Evolutionary conservation across 1,140 invertebrate genomes (phyloP), one percentile per base, ranked within the genome.

Genomic region (Nephila pilipes): DNA sequence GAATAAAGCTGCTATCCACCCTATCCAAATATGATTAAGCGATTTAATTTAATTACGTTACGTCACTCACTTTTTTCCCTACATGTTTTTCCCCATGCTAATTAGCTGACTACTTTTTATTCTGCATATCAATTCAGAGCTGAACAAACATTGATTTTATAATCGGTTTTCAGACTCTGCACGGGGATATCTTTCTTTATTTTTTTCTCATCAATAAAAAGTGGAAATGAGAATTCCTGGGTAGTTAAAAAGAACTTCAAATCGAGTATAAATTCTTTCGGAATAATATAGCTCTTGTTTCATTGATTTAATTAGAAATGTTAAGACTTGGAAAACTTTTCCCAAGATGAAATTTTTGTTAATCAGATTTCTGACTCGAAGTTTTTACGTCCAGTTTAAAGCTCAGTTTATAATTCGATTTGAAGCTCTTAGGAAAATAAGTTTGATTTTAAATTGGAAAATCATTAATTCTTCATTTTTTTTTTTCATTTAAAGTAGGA

Each of bases 11-110:
- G 38, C n/a, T 55, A 83, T 54, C 80, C 22, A 14, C 38, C 38
- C 80, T 54, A 83, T 83, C 80, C 80, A 83, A 83, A 83, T 83
- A 83, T 83, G 80, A 83, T 83, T 83, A 83, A 83, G 54, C 25
- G 80, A 29, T 83, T 83, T 83, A 83, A 83, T 83, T 83, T 83
- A 83, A 83, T 83, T 83, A 83, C 54, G 46, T 55, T n/a, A 55
- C 38, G 38, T 83, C 80, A 83, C 80, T 55, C 54, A 54, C 25
- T 83, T 83, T 46, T 46, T 83, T 83, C 29, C 12, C 4, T 32
- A 18, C 29, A 18, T 75, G 69, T 75, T 75, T 29, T 75, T 75
- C 46, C 46, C 46, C 69, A 75, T 75, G 69, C 69, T 75, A 75
- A 75, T 75, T 75, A 75, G 14, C 14, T 29, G 18, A 8, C 69